Base-by-base conservation (phyloP, 1,140 invertebrate genomes). In the Meloidogyne hapla region DNA sequence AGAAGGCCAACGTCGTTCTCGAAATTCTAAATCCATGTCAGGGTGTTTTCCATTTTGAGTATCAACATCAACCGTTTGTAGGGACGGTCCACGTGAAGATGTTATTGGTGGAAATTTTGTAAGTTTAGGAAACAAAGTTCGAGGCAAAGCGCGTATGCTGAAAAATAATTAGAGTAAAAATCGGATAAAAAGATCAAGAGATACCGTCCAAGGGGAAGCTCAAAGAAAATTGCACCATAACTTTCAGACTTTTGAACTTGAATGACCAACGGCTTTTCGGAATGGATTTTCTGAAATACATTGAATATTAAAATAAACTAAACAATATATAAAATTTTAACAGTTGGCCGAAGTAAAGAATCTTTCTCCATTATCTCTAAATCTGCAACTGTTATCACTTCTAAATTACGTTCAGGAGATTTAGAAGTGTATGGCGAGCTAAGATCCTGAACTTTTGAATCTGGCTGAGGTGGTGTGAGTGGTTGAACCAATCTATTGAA, bases 1-100 rank as follows among this genome's bases (percentile, higher is more conserved):
- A 82, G 80, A 2, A 83, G 9, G 18, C 81, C 62, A 28, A 81
- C 38, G 67, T 81, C 78, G 28, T 81, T 45, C 45, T 42, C 48
- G 18, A 33, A 74, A 10, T 28, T 81, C 70, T 56, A 73, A 62
- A 28, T 56, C 70, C 56, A 73, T 61, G 2, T 26, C 21, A 73
- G 48, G 48, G 6, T 1, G 18, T 6, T 1, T n/a, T 56, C n/a
- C 48, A 56, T 56, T n/a, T 56, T 56, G 48, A n/a, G 48, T 56
- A 5, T 6, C 18, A 56, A 56, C 18, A 8, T 56, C 8, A n/a
- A 56, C 48, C n/a, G 48, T 3, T 56, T n/a, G n/a, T 56, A n/a
- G 48, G n/a, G 18, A 6, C n/a, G 48, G 48, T n/a, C 18, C 48
- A 6, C n/a, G 3, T n/a, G 8, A 56, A n/a, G 33, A 33, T 33